A percentile compares a stretch with the other conserved stretches of the same genome.
Evolutionary conservation across 2,888 invertebrate species (phyloP).

Genomic region (Pristionchus entomophagus): DNA sequence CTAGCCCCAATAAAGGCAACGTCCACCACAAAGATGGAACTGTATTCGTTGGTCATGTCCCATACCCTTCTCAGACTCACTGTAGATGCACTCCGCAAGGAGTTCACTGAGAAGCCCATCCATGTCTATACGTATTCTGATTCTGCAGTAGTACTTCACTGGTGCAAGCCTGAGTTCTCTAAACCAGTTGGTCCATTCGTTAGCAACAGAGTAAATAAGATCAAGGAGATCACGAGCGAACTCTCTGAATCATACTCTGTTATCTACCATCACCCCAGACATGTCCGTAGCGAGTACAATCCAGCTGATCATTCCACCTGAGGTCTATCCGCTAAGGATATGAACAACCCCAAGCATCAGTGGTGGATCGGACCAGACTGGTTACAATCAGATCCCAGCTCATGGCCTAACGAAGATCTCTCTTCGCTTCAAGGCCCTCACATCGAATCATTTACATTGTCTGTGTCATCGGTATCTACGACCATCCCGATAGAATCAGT

Average conservation of each 20-base stretch:
- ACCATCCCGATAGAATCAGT: not conserved
- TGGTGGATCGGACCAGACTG: constrained; percentile 4
- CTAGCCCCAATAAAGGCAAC: too few relatives aligned
- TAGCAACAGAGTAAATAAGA: not conserved
- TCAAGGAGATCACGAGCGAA: too few relatives aligned
- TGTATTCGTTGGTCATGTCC: too few relatives aligned
- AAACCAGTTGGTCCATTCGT: not conserved
- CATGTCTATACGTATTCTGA: too few relatives aligned
- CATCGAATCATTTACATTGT: not conserved
- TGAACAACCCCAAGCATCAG: not conserved
- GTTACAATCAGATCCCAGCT: not conserved
- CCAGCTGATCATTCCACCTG: constrained; percentile 19
- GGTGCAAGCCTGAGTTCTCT: too few relatives aligned
- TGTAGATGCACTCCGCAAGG: too few relatives aligned
- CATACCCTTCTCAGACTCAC: too few relatives aligned
- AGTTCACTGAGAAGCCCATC: too few relatives aligned
- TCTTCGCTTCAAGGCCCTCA: not conserved
- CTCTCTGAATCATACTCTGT: not conserved
- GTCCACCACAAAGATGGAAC: too few relatives aligned
- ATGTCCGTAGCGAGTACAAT: constrained; percentile 1
- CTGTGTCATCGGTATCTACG: not conserved
- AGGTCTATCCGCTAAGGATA: not conserved
- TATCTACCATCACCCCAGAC: not conserved
- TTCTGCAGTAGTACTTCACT: too few relatives aligned
- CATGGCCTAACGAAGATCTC: not conserved